Evolutionary conservation across 2,113 vertebrate genomes (phyloP).

Genomic region (Monopterus albus): DNA sequence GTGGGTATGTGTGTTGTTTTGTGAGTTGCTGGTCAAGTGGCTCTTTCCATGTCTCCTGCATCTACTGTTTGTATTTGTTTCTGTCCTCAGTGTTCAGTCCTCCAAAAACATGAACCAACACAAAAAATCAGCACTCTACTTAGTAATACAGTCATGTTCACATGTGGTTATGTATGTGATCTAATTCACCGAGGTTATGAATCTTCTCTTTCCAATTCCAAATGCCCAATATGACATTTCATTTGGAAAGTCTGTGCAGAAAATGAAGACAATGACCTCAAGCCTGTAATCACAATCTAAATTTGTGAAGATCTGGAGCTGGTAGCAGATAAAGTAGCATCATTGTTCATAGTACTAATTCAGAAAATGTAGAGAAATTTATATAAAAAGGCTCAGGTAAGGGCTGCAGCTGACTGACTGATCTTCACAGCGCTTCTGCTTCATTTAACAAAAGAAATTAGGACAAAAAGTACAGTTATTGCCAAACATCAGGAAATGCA

Average conservation of each 20-base stretch:
- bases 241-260: background rate
- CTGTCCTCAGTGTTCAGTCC: background rate
- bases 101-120: background rate
- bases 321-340: background rate
- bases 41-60: slow-evolving; percentile 5
- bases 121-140: too few relatives aligned
- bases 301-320: background rate
- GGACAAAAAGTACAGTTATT: too few relatives aligned
- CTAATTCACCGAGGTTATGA: background rate
- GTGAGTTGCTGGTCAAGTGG: slow-evolving; percentile 14
- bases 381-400: background rate
- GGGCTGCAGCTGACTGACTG: background rate
- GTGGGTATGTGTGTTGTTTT: slow-evolving; percentile 14
- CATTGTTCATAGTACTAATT: background rate
- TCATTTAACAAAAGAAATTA: too few relatives aligned
- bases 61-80: background rate
- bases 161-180: background rate
- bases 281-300: background rate
- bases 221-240: too few relatives aligned
- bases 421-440: background rate
- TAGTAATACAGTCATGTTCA: too few relatives aligned
- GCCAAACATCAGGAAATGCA: too few relatives aligned
- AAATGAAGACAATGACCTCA: background rate
- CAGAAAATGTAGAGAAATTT: background rate
- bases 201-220: too few relatives aligned